Base-by-base conservation (phyloP, 2,113 vertebrate species). In the Cyprinodon tularosa region DNA sequence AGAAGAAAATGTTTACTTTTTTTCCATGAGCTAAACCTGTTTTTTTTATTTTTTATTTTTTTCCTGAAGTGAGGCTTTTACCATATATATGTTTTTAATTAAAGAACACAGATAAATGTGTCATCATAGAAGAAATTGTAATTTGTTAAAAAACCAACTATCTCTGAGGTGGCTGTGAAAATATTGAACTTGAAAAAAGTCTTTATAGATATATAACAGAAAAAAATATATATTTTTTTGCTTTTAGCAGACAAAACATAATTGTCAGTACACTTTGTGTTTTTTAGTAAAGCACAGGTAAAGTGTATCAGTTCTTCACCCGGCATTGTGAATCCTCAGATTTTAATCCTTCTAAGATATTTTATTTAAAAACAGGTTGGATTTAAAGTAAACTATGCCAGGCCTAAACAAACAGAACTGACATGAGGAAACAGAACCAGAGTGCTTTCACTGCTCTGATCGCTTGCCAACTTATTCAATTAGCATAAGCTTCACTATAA, bases 401-500 rank as follows among this genome's bases (percentile, higher is more conserved):
- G 40, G 9, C 37, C 48, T 53, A 22, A 81, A 69, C 12, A 66
- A 44, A 59, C 72, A 68, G 40, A 76, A 80, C 48, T 70, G 40
- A 77, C 40, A 57, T 13, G 71, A 17, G 11, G 29, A 61, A 73
- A 47, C 17, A 37, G 67, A 38, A 37, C 38, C 20, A 68, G 70
- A 44, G 66, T 50, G 22, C 48, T 77, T 61, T 20, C 13, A 84
- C 82, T 66, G 74, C 77, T 65, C 68, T 39, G 62, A 61, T 65
- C 50, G 50, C 66, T 60, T 20, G 42, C 48, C 63, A 76, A 76
- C 78, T 89, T 77, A 89, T 88, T 90, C 67, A 67, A 82, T 91
- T 88, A 84, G 11, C 36, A 29, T 87, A 81, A 88, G 65, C 78
- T 74, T 72, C 61, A 83, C 84, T 73, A 40, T 85, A 87, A 89